Evolutionary conservation across 2,888 invertebrate genomes (phyloP), one percentile per base, ranked within the genome.

Genomic region (Xestia ashworthii): DNA sequence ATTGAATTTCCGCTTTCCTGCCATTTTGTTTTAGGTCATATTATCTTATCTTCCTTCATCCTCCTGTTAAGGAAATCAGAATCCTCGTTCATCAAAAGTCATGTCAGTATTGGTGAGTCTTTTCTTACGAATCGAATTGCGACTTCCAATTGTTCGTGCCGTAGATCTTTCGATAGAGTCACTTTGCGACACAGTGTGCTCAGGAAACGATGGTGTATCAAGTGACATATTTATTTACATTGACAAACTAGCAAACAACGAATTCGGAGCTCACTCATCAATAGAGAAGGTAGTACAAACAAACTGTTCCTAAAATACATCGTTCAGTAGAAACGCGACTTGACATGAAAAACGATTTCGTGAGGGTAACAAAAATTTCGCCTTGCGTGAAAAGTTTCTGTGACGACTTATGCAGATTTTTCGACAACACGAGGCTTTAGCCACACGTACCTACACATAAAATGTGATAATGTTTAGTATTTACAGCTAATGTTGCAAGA

Each of bases 401-500:
- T 73, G 80, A 62, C 73, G 70, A 69, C 60, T 82, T 83, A 81
- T 83, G 81, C 71, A 77, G 71, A 83, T 86, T 79, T 55, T 78
- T 50, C 66, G 68, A 48, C 66, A 22, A 67, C 74, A 81, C 74
- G 71, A 80, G 48, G 66, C 64, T 53, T 66, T 58, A 58, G 67
- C 80, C 66, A 16, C 74, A 70, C 66, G 58, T 73, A 58, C n/a
- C n/a, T n/a, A n/a, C 60, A 72, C 53, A 73, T 80, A 81, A 83
- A 86, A 88, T 72, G 76, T 78, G 72, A 76, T 86, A 80, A 76
- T 70, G 58, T 82, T 85, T 82, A 85, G 76, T 77, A 71, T 80
- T 83, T 84, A 85, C 82, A 75, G 87, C 90, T 91, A 89, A 92
- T 91, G 92, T 88, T 92, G 94, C 93, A 94, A 95, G 92, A 90